phyloP scores from a whole-genome alignment of 30 jellyfish, hydroid and myxozoan species.

The Nemopilema nomurai region DNA sequence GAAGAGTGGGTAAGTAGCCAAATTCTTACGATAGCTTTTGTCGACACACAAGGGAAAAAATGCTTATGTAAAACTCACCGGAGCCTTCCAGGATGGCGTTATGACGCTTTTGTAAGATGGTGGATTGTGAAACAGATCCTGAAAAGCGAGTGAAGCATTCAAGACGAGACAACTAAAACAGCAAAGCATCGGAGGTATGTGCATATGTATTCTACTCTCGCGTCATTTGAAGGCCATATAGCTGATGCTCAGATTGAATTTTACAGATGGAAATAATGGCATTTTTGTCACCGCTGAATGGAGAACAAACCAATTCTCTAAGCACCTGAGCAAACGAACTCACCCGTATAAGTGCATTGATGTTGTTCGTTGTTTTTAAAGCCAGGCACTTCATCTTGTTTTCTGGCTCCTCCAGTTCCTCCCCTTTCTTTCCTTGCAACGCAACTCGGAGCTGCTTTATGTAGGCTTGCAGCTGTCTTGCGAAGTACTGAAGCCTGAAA shows the following conservation, averaged over 20 bases:
- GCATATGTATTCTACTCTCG: too few species aligned
- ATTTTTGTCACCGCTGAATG: too few species aligned
- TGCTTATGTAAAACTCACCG: constrained; percentile 56
- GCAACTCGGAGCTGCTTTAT: constrained; percentile 78
- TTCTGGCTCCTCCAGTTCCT: constrained; percentile 80
- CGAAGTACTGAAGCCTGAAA: constrained; percentile 52
- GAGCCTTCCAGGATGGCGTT: constrained; percentile 88
- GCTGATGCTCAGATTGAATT: too few species aligned
- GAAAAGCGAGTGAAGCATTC: not conserved
- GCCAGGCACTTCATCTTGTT: constrained; percentile 78
- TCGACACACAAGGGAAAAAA: too few species aligned
- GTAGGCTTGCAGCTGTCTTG: constrained; percentile 91
- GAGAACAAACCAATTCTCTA: too few species aligned
- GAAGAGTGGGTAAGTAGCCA: too few species aligned
- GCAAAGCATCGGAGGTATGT: too few species aligned
- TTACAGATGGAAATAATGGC: too few species aligned
- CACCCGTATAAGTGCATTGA: constrained; percentile 75
- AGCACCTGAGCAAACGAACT: constrained; percentile 14
- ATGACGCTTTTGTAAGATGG: constrained; percentile 86
- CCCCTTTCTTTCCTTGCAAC: constrained; percentile 76
- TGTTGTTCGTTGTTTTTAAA: constrained; percentile 79
- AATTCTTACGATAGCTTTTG: too few species aligned
- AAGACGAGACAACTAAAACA: not conserved
- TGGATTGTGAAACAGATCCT: constrained; percentile 96
- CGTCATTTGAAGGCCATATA: too few species aligned